Percentiles rank a stretch among this genome's conserved stretches.
Evolutionary conservation across 1,140 invertebrate species (phyloP).

Genomic region (Hycleus cichorii): DNA sequence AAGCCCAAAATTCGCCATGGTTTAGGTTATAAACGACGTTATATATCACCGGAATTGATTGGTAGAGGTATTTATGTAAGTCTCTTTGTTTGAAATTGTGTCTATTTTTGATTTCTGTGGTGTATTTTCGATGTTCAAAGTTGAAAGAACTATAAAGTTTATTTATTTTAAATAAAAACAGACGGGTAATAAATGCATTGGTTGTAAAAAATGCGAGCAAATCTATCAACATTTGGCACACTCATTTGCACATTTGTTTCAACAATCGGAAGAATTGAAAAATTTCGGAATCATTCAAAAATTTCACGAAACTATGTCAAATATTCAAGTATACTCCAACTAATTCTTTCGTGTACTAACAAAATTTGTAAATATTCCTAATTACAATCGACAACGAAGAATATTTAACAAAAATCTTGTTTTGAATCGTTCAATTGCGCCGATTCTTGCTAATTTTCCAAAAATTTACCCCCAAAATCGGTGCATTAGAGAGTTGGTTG

Average conservation of each 20-base stretch:
- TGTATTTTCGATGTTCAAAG: slow-evolving; percentile 6
- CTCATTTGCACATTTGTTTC: not conserved
- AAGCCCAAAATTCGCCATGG: slow-evolving; percentile 17
- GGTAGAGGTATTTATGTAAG: slow-evolving; percentile 33
- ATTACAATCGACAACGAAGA: too few relatives aligned
- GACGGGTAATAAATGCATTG: not conserved
- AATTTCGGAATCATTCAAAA: too few relatives aligned
- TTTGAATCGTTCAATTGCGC: too few relatives aligned
- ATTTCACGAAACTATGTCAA: too few relatives aligned
- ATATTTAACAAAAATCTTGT: too few relatives aligned
- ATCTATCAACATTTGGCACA: not conserved
- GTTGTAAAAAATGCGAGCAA: not conserved
- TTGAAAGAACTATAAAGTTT: not conserved
- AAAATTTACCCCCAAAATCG: too few relatives aligned
- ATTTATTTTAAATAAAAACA: not conserved
- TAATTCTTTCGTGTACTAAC: too few relatives aligned
- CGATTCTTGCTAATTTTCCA: too few relatives aligned
- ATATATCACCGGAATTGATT: slow-evolving; percentile 27
- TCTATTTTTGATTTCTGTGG: not conserved
- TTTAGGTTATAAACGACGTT: slow-evolving; percentile 27
- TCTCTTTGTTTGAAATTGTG: slow-evolving; percentile 1
- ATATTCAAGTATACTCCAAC: too few relatives aligned
- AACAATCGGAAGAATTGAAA: not conserved
- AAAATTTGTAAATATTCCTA: too few relatives aligned
- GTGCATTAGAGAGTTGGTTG: too few relatives aligned